Conservation (phyloP, 2,113 vertebrate species). For the Eleginops maclovinus region DNA sequence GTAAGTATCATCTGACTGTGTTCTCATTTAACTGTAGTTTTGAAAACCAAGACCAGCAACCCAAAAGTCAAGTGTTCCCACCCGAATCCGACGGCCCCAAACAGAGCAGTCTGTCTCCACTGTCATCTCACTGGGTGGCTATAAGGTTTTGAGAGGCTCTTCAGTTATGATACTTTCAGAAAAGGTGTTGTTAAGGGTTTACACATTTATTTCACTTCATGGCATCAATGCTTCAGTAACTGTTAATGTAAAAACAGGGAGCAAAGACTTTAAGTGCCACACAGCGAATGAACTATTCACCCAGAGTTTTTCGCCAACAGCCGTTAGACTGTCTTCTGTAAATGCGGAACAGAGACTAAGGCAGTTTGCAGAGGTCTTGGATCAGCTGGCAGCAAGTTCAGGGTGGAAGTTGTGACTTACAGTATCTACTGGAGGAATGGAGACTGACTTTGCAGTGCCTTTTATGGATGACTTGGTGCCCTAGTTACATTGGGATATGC, state of each 20-base stretch:
- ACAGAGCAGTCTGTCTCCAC: not conserved
- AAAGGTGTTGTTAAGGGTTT: not conserved
- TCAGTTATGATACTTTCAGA: not conserved
- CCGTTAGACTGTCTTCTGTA: not conserved
- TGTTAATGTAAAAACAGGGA: slow-evolving; percentile 17
- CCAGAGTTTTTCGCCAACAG: not conserved
- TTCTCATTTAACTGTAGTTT: slow-evolving; percentile 35
- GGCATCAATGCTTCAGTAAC: slow-evolving; percentile 9
- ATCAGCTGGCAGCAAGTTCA: slow-evolving; percentile 42
- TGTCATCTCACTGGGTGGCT: slow-evolving; percentile 19
- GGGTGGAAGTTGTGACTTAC: slow-evolving; percentile 36
- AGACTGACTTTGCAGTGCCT: not conserved
- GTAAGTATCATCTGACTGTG: not conserved
- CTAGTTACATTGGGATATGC: slow-evolving; percentile 19
- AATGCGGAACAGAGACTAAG: slow-evolving; percentile 14
- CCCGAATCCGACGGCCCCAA: not conserved
- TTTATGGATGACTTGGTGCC: slow-evolving; percentile 43
- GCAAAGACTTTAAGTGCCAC: slow-evolving; percentile 5
- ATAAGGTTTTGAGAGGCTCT: not conserved
- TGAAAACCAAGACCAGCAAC: slow-evolving; percentile 35
- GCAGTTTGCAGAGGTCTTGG: slow-evolving; percentile 8
- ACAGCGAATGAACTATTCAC: slow-evolving; percentile 31
- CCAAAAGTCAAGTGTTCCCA: slow-evolving; percentile 36
- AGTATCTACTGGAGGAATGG: slow-evolving; percentile 1
- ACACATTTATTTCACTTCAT: not conserved